Evolutionary conservation across 2,888 invertebrate genomes (phyloP).

Genomic region (Drosophila incognita): DNA sequence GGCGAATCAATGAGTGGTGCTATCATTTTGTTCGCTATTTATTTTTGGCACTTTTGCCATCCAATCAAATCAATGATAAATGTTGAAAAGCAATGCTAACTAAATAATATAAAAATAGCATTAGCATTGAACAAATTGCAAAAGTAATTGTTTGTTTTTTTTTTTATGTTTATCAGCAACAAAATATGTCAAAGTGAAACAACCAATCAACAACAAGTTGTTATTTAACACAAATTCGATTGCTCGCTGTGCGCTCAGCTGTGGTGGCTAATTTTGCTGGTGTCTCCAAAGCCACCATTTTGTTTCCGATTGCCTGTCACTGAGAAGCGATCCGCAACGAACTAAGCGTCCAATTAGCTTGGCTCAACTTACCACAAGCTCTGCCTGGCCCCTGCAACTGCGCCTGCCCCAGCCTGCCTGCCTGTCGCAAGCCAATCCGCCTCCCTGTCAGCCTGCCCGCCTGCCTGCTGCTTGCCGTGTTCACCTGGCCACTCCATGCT

Average conservation of each 20-base stretch:
- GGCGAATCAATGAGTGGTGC: not conserved
- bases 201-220: not conserved
- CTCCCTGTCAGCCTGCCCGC: not conserved
- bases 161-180: not conserved
- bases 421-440: not conserved
- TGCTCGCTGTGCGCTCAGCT: not conserved
- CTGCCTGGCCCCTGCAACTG: constrained; percentile 20
- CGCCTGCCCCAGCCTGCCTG: not conserved
- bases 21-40: not conserved
- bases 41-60: not conserved
- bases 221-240: not conserved
- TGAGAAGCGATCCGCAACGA: constrained; percentile 27
- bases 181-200: not conserved
- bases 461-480: not conserved
- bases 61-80: not conserved
- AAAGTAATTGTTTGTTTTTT: not conserved
- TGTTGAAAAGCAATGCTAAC: not conserved
- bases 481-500: not conserved
- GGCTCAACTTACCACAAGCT: constrained; percentile 27
- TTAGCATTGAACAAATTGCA: not conserved
- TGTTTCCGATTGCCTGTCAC: constrained; percentile 18
- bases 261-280: not conserved
- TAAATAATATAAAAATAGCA: not conserved
- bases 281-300: constrained; percentile 33
- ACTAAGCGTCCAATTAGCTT: constrained; percentile 63